Base-by-base conservation (phyloP, 1,140 invertebrate species). In the Camponotus pennsylvanicus region DNA sequence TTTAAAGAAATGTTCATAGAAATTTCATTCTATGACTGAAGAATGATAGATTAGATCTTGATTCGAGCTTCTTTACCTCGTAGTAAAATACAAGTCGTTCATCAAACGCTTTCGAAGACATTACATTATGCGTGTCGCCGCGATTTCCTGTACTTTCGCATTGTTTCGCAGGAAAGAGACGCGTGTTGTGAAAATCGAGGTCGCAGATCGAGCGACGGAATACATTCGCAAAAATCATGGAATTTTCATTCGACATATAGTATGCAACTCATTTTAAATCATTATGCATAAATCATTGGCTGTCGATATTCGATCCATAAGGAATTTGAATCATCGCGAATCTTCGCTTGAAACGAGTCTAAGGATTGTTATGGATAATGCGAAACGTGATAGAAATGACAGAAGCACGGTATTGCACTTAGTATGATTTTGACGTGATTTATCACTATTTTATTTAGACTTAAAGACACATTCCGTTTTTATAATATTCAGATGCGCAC, bases 361-460 rank as follows among this genome's bases (percentile, higher is more conserved):
- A 42, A 37, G 11, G 49, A 71, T 45, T 13, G 6, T 61, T 27
- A 61, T 18, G 27, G 18, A 71, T 61, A 83, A 37, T n/a, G 11
- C 27, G 55, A 2, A n/a, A 61, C 18, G 34, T 21, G 11, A 13
- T 49, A 37, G 21, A 27, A 1, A 42, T 45, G 27, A 73, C 45
- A 15, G 40, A 45, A 37, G 34, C 64, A 21, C 64, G 34, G n/a
- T 8, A 15, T 59, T n/a, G 67, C 55, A 15, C 27, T 34, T 32
- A 75, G 42, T 45, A 73, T 27, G 13, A 18, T 61, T 70, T 61
- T 45, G 37, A 13, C 40, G n/a, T 63, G 57, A 83, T 83, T 83
- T 83, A 73, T 75, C 69, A n/a, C 27, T 37, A 83, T 83, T 83
- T 75, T 83, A 75, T 83, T 75, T 83, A 75, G 21, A 61, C 32